phyloP scores from a whole-genome alignment of 1,140 invertebrate species.

The Drosophila repletoides region DNA sequence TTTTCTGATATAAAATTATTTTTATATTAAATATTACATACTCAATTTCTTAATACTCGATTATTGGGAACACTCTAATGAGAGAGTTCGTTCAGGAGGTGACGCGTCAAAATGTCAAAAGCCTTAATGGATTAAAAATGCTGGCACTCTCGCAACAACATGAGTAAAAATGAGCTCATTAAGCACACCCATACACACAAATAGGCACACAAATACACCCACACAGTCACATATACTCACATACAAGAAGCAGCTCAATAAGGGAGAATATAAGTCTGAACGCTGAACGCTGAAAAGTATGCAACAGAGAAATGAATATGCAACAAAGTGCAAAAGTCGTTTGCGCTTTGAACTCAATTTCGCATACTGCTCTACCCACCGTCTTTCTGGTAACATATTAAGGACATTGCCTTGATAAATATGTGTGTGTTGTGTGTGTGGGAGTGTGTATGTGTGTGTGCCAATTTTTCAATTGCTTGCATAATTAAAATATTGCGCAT shows the following conservation, averaged over 20 bases:
- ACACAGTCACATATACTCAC: conserved; percentile 2
- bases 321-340: conserved; percentile 22
- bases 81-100: neutral
- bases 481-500: conserved; percentile 59
- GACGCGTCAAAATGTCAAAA: conserved; percentile 21
- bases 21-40: neutral
- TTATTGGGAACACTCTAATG: conserved; percentile 15
- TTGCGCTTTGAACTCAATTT: conserved; percentile 33
- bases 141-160: neutral
- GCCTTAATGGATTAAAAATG: conserved; percentile 43
- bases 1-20: neutral
- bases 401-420: neutral
- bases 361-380: conserved; percentile 13
- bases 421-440: neutral
- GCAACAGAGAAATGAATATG: conserved; percentile 11
- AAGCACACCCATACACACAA: conserved; percentile 3
- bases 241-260: conserved; percentile 27
- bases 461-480: conserved; percentile 51
- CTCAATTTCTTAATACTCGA: neutral
- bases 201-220: neutral
- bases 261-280: too few relatives aligned
- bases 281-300: conserved; percentile 29
- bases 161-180: conserved; percentile 31
- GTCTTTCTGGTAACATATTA: conserved; percentile 12
- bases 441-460: conserved; percentile 7